phyloP scores from a whole-genome alignment of 2,888 invertebrate species.

The Lepidocyrtoides sp. region DNA sequence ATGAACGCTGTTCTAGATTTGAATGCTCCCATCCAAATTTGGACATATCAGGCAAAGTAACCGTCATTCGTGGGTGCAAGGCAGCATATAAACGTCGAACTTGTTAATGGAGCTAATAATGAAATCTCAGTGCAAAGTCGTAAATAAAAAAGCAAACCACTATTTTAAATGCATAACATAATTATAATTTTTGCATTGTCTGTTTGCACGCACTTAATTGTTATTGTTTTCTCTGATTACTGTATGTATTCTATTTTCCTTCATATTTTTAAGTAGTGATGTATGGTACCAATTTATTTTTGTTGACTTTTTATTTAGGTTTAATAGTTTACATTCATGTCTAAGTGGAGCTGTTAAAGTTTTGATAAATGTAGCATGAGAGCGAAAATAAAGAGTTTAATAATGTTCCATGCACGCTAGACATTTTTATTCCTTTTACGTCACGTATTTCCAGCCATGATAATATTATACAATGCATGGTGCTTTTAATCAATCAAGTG shows the following conservation, averaged over 20 bases:
- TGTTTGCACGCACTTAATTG: background rate
- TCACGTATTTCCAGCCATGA: too few species aligned
- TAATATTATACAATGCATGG: too few species aligned
- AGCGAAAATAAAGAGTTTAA: background rate
- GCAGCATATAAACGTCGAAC: background rate
- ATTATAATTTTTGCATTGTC: too few species aligned
- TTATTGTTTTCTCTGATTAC: conserved; percentile 2
- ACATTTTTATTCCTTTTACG: too few species aligned
- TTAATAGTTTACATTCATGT: background rate
- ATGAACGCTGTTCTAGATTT: conserved; percentile 77
- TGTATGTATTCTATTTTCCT: background rate
- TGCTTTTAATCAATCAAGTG: too few species aligned
- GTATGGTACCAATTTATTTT: background rate
- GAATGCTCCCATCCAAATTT: conserved; percentile 81
- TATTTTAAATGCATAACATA: too few species aligned
- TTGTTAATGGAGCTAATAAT: background rate
- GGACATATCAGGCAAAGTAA: too few species aligned
- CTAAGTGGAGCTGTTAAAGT: conserved; percentile 31
- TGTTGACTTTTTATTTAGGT: background rate
- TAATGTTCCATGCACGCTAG: background rate
- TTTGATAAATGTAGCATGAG: background rate
- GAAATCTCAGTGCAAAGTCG: conserved; percentile 56
- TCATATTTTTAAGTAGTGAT: conserved; percentile 40
- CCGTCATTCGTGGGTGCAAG: too few species aligned
- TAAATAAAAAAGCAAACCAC: background rate